These are phyloP conservation scores for Cololabis saira DNA, from an alignment of 2,113 vertebrate species.

Conservation along the genomic window DNA sequence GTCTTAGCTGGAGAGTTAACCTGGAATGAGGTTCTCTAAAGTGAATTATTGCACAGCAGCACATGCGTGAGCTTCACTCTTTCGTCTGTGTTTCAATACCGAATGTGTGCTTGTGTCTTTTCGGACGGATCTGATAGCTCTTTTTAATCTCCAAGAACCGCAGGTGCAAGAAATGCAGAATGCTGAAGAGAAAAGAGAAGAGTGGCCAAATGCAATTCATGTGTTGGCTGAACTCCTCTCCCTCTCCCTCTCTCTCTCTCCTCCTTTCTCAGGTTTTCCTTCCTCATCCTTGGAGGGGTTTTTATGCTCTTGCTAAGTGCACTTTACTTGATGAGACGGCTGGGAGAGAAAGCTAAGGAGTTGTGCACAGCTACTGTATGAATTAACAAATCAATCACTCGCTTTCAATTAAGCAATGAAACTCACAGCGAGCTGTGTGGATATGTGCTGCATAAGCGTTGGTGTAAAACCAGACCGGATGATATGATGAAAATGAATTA, in stretches of 20 bases:
- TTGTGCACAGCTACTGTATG: constrained; percentile 55
- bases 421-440: constrained; percentile 35
- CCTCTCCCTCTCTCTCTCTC: constrained; percentile 3
- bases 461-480: constrained; percentile 21
- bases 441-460: constrained; percentile 58
- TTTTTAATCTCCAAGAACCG: constrained; percentile 20
- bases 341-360: constrained; percentile 39
- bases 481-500: constrained; percentile 4
- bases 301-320: constrained; percentile 70
- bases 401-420: constrained; percentile 57
- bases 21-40: constrained; percentile 41
- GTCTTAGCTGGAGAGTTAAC: constrained; percentile 15
- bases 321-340: constrained; percentile 72
- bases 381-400: constrained; percentile 72
- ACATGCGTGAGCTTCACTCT: constrained; percentile 6
- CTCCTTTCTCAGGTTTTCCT: constrained; percentile 9
- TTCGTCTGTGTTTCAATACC: background rate
- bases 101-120: constrained; percentile 2
- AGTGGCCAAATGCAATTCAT: constrained; percentile 32
- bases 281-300: constrained; percentile 35
- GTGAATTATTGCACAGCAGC: constrained; percentile 35
- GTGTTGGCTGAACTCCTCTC: constrained; percentile 11
- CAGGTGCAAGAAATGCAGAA: constrained; percentile 36
- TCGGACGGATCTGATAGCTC: constrained; percentile 7
- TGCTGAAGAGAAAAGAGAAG: constrained; percentile 36